Base-by-base conservation (phyloP, 2,797 vertebrate species). In the Odontamblyopus lacepedii region DNA sequence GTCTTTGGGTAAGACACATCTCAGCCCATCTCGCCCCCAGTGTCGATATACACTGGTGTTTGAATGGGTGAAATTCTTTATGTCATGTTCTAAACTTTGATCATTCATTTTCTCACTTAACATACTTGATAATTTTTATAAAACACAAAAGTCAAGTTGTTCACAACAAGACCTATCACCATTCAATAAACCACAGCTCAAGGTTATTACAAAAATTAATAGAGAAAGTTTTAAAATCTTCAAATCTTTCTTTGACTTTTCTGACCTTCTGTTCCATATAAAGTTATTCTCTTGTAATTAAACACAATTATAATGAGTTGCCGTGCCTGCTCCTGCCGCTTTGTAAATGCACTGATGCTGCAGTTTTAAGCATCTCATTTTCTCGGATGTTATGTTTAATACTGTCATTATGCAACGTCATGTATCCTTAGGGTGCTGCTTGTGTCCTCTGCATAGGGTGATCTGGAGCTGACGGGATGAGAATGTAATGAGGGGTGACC, bases 401-500 rank as follows among this genome's bases (percentile, higher is more conserved):
- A 44, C 77, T 75, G 63, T 70, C 7, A 71, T 78, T 70, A 78
- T 76, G 69, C 60, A 64, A 38, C 63, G 50, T 41, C 63, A 55
- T 70, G 66, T 50, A 67, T 73, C 77, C 56, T 70, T 6, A n/a
- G 60, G 59, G 55, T 56, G 35, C 35, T 35, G 61, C 32, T 3
- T n/a, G 60, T n/a, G 69, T 72, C 69, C 66, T 81, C 70, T 76
- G 59, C 71, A 38, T 38, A 30, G 75, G 71, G 65, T n/a, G 63
- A 68, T 70, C 56, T 72, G 62, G 70, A 72, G 62, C 30, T 67
- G 63, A 70, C 53, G 71, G 3, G 59, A 18, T 65, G 50, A 50
- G 41, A 48, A 13, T 44, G 61, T 68, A 61, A 41, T 26, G 74
- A 71, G 74, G 75, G 85, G 79, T 85, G 67, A 84, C 81, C 60